Conservation (phyloP, 2,113 vertebrate species). For the Trogon melanurus region DNA sequence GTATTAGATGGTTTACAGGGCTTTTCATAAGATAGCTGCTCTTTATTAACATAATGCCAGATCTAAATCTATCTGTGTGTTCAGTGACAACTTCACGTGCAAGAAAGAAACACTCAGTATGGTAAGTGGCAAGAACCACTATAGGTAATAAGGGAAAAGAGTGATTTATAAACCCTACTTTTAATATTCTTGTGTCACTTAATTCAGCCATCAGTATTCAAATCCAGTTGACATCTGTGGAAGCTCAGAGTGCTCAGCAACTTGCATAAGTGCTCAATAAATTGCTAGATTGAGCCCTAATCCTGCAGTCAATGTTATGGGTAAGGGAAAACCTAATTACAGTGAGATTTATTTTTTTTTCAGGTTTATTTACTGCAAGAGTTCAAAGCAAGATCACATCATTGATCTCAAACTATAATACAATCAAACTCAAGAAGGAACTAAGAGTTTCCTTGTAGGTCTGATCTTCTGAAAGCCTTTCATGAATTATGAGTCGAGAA, state of each 20-base stretch:
- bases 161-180: conserved; percentile 3
- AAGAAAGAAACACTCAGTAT: neutral
- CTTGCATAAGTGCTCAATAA: conserved; percentile 23
- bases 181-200: neutral
- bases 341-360: neutral
- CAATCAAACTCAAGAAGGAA: conserved; percentile 7
- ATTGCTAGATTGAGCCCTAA: conserved; percentile 24
- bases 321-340: conserved; percentile 22
- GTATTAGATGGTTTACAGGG: neutral
- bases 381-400: conserved; percentile 6
- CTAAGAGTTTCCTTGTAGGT: neutral
- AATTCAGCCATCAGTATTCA: conserved; percentile 56
- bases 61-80: neutral
- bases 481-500: neutral
- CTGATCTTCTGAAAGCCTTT: conserved; percentile 23
- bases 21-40: neutral
- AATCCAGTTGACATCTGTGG: conserved; percentile 20
- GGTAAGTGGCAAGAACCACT: conserved; percentile 17
- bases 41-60: neutral
- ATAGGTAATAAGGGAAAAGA: neutral
- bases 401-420: conserved; percentile 23
- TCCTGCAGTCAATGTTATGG: conserved; percentile 18
- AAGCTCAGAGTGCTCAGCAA: conserved; percentile 12
- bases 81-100: neutral
- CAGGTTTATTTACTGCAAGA: conserved; percentile 18